These are phyloP conservation scores for Diarsia mendica DNA, from an alignment of 2,888 invertebrate species.

Conservation along the genomic window DNA sequence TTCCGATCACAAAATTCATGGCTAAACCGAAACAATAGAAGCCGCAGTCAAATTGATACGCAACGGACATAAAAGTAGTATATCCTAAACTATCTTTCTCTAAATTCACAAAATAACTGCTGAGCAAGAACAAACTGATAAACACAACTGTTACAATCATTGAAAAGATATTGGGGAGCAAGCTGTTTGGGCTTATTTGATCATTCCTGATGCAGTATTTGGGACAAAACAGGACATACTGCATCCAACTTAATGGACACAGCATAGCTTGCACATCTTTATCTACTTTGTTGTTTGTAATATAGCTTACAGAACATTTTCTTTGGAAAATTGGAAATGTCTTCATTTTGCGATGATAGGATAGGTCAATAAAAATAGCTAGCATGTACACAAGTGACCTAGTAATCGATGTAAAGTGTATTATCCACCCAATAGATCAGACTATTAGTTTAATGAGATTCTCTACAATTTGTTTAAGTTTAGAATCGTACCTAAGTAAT, in stretches of 20 bases:
- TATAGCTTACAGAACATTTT: not conserved
- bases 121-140: not conserved
- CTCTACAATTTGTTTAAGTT: not conserved
- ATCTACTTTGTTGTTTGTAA: constrained; percentile 40
- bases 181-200: constrained; percentile 39
- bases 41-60: not conserved
- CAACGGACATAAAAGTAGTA: not conserved
- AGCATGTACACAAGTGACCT: not conserved
- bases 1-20: constrained; percentile 3
- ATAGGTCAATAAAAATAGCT: not conserved
- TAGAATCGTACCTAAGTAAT: not conserved
- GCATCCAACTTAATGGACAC: constrained; percentile 42
- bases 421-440: not conserved
- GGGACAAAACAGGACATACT: constrained; percentile 31
- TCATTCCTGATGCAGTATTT: constrained; percentile 54
- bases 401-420: not conserved
- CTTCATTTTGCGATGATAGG: not conserved
- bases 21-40: constrained; percentile 28
- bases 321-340: not conserved
- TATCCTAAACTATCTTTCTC: not conserved
- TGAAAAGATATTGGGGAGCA: not conserved
- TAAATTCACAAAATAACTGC: not conserved
- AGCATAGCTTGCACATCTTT: constrained; percentile 53
- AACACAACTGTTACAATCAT: constrained; percentile 4
- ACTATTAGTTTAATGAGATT: not conserved